Base-by-base conservation (phyloP, 92 coral and sea anemone species). In the Blastomussa wellsi region DNA sequence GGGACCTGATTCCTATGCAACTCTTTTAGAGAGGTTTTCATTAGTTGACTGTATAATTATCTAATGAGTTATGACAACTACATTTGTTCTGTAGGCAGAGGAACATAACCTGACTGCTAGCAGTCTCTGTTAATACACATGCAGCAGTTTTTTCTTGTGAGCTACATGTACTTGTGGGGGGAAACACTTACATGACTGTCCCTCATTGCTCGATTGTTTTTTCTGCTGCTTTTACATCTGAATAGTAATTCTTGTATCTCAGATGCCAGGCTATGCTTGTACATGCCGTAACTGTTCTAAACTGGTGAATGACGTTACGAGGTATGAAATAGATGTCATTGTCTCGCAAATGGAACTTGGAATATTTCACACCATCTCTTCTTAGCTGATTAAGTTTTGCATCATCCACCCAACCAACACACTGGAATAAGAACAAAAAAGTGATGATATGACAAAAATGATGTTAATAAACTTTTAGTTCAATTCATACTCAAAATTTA, bases 261-360 rank as follows among this genome's bases (percentile, higher is more conserved):
- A 97, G 95, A 81, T 97, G 99, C 99, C 99, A 97, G 1, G 99
- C 99, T 80, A 97, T 86, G 67, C 99, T 97, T 8, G 97, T 91
- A 47, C 98, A 94, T 22, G 99, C 99, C 7, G 97, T 94, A 17
- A 85, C 90, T 39, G 99, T 97, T 90, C 93, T 92, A 86, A 97
- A 97, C 88, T 97, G 99, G 66, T 97, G 99, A 52, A 97, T 88
- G 51, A 97, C 73, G 89, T 97, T 97, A 26, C 99, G 98, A 7
- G 99, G 99, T 49, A 97, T 94, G 81, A 97, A 97, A 89, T 97
- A 97, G 82, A 97, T 93, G 82, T 97, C 99, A 71, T 97, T 97
- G 89, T 97, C 99, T 77, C 98, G 90, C 24, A 97, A 83, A 37
- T 76, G 73, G 38, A 97, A 83, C 73, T 91, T 89, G 35, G 99